Percentiles rank a stretch among this genome's conserved stretches.
Conservation (phyloP, 2,888 invertebrate genomes). For the Piscicola geometra region DNA sequence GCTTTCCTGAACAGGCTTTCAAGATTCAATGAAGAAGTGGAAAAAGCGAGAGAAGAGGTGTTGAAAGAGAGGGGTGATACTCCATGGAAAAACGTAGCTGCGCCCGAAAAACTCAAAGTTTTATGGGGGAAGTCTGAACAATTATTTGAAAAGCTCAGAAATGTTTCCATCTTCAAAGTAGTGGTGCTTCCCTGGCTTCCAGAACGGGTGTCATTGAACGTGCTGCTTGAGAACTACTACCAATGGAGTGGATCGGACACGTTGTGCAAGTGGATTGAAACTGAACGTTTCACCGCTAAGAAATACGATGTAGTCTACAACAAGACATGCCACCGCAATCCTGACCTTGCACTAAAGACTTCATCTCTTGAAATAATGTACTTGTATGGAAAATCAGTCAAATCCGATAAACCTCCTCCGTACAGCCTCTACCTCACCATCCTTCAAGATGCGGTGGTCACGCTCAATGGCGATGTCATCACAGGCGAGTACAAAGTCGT, state of each 20-base stretch:
- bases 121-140: conserved; percentile 43
- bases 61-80: conserved; percentile 21
- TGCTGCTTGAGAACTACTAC: conserved; percentile 39
- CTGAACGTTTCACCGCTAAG: conserved; percentile 41
- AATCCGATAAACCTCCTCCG: conserved; percentile 36
- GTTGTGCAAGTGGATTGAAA: conserved; percentile 41
- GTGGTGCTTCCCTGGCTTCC: conserved; percentile 39
- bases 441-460: conserved; percentile 41
- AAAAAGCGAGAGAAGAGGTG: conserved; percentile 31
- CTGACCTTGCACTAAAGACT: not conserved
- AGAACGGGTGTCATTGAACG: conserved; percentile 32
- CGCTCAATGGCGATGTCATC: conserved; percentile 41
- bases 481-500: conserved; percentile 41
- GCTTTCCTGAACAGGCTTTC: no score
- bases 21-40: no score
- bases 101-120: conserved; percentile 29
- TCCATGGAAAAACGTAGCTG: conserved; percentile 30
- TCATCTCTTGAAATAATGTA: conserved; percentile 40
- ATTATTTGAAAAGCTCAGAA: conserved; percentile 36
- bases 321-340: conserved; percentile 35
- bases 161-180: conserved; percentile 35
- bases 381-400: conserved; percentile 42
- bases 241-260: conserved; percentile 40
- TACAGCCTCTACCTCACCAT: conserved; percentile 41
- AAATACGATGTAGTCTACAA: conserved; percentile 43